Percentiles rank a stretch among this genome's conserved stretches.
phyloP scores from a whole-genome alignment of 1,140 invertebrate species.

The Calliopsis andreniformis region DNA sequence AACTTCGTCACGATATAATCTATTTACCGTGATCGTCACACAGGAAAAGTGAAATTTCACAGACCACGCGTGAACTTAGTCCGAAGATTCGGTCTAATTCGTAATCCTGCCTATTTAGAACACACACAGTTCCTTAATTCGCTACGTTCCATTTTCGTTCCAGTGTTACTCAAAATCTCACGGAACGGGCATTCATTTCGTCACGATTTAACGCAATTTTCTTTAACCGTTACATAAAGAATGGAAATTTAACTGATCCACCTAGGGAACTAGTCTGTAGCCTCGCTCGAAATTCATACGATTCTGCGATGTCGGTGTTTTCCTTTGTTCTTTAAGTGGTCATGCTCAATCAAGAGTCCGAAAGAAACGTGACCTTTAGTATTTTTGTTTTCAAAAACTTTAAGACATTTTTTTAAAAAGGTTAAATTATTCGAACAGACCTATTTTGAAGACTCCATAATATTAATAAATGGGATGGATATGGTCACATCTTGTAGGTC shows the following conservation, averaged over 20 bases:
- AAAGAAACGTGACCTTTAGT: no score
- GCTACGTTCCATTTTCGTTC: neutral
- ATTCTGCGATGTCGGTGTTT: no score
- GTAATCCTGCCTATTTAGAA: neutral
- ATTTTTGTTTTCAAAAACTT: no score
- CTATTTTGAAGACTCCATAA: no score
- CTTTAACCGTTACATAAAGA: slow-evolving; percentile 11
- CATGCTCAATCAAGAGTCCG: no score
- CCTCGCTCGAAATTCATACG: neutral
- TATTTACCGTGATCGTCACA: no score
- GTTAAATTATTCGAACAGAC: no score
- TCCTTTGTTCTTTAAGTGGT: no score
- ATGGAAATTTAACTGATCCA: neutral
- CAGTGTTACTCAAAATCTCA: neutral
- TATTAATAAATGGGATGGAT: no score
- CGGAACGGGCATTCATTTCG: neutral
- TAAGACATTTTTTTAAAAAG: no score
- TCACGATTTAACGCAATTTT: slow-evolving; percentile 8
- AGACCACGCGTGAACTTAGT: neutral
- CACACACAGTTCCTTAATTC: neutral
- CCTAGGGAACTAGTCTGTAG: neutral
- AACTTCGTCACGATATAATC: no score
- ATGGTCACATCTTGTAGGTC: no score
- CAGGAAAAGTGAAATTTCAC: neutral
- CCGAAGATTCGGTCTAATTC: neutral